Base-by-base conservation (phyloP, 2,113 vertebrate species). In the Ardeotis arabs region DNA sequence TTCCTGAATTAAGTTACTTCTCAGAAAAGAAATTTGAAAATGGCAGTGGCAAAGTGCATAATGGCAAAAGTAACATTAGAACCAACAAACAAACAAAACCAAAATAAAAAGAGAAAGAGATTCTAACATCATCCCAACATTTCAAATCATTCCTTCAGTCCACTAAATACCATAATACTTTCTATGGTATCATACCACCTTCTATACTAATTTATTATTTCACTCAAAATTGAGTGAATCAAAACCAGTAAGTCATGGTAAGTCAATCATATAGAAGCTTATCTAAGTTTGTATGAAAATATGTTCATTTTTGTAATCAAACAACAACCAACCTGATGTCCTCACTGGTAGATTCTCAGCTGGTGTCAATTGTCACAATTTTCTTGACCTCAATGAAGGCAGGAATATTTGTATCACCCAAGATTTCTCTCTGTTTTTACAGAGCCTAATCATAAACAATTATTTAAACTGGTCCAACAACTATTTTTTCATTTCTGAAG, bases 301-400 rank as follows among this genome's bases (percentile, higher is more conserved):
- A 23, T 12, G 66, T 81, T 68, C 7, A 68, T 31, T 64, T 19
- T 44, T 60, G 19, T 11, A 69, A 83, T 66, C 33, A 50, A 75
- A 25, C 19, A 73, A 8, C 41, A 2, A 52, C 14, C 58, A 64
- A 15, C 20, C 14, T 33, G 18, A 21, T 27, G 12, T 14, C 15
- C 9, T 67, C 9, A 22, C 28, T 11, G 37, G 31, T 2, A 75
- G 52, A 59, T 31, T 27, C 60, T 59, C 70, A 82, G 10, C 64
- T 53, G n/a, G 23, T 12, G 4, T n/a, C 50, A 56, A 4, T 22
- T 35, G 15, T 14, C 41, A 58, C 27, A 60, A 20, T 27, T 27
- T 33, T 21, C 76, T 35, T 23, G 3, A 33, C 4, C 35, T n/a
- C 44, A 44, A 0, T 2, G 2, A 47, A n/a, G 15, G 28, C 2